A percentile compares a stretch with the other conserved stretches of the same genome.
Conservation (phyloP, 2,888 invertebrate genomes). For the Cyclophora albipunctata region DNA sequence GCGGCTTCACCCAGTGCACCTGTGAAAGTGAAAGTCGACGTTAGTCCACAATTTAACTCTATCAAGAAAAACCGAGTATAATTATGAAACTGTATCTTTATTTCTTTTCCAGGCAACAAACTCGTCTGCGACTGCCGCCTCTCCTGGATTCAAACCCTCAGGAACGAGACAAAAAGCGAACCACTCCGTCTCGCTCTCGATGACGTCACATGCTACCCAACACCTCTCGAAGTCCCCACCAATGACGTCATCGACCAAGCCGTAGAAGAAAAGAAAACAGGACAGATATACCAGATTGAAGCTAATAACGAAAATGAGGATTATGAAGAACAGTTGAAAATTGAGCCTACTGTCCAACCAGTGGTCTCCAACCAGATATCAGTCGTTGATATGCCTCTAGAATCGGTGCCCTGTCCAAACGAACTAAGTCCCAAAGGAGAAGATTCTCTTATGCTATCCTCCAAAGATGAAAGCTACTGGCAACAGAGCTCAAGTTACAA, state of each 20-base stretch:
- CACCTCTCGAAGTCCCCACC: constrained; percentile 20
- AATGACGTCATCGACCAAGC: constrained; percentile 17
- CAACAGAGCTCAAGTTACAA: constrained; percentile 38
- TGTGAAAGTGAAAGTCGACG: too few species aligned
- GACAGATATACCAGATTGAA: constrained; percentile 36
- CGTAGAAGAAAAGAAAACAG: constrained; percentile 22
- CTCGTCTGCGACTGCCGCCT: constrained; percentile 88
- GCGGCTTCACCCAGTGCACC: too few species aligned
- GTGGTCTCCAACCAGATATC: constrained; percentile 37
- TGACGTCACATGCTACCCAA: constrained; percentile 77
- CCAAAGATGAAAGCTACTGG: constrained; percentile 62
- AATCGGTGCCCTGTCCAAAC: constrained; percentile 48
- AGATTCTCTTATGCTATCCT: constrained; percentile 63
- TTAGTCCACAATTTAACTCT: too few species aligned
- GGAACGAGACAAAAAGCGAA: constrained; percentile 83
- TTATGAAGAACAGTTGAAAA: constrained; percentile 28
- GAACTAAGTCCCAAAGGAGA: constrained; percentile 48
- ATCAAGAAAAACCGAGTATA: too few species aligned
- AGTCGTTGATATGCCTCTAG: constrained; percentile 46
- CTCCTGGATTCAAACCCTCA: constrained; percentile 83
- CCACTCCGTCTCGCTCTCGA: constrained; percentile 80
- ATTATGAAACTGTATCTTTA: too few species aligned
- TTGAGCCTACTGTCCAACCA: constrained; percentile 43
- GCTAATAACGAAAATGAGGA: constrained; percentile 40
- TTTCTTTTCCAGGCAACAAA: constrained; percentile 79